phyloP scores from a whole-genome alignment of 2,113 vertebrate species.

The Boulengeromyrus knoepffleri region DNA sequence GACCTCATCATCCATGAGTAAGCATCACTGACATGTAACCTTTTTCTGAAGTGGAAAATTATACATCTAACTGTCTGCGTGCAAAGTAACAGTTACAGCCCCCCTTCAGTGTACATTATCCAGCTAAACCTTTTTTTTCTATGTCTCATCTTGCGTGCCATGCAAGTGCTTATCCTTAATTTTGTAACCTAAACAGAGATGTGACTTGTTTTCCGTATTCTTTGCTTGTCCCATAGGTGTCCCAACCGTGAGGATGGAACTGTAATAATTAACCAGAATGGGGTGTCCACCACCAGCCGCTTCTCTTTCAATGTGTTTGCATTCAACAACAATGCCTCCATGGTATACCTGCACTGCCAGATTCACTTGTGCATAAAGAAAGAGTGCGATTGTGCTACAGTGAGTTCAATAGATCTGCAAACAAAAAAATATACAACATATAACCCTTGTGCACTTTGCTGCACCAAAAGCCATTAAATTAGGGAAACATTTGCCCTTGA shows the following conservation, averaged over 20 bases:
- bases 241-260: conserved; percentile 44
- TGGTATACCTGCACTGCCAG: conserved; percentile 53
- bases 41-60: not conserved
- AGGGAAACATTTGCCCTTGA: not conserved
- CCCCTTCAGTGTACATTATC: not conserved
- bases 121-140: not conserved
- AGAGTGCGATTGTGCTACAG: conserved; percentile 37
- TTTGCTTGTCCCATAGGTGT: conserved; percentile 44
- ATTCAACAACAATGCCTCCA: conserved; percentile 36
- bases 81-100: not conserved
- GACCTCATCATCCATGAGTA: conserved; percentile 52
- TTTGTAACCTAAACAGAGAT: not conserved
- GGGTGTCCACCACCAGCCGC: conserved; percentile 41
- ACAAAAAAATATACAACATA: not conserved
- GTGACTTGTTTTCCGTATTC: not conserved
- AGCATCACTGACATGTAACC: not conserved
- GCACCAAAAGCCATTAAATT: not conserved
- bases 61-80: not conserved
- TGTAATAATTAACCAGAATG: conserved; percentile 47
- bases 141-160: not conserved
- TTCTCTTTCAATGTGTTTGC: conserved; percentile 59
- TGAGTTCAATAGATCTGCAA: conserved; percentile 27
- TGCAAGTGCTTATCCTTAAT: not conserved
- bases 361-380: conserved; percentile 49
- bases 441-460: not conserved